Evolutionary conservation across 2,797 vertebrate species (phyloP), one percentile per base, ranked within the genome.

Genomic region (Brachyrhaphis roseni): DNA sequence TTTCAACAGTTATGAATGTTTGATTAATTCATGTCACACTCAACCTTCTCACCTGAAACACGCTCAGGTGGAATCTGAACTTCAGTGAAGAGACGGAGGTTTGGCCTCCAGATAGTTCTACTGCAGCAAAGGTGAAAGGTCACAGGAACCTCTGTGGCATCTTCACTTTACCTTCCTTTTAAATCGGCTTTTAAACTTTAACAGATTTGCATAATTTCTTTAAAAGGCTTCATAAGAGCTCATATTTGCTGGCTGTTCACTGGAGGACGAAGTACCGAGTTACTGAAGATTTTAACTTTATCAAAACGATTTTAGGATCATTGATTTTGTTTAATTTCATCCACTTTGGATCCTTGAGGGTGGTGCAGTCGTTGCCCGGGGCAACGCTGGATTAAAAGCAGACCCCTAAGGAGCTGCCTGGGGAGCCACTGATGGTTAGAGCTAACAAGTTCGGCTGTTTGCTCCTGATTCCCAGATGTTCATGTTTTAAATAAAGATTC

Each of bases 321-420:
- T 74, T 89, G 87, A 92, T 93, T 91, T 86, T 86, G 72, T 59
- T 87, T 88, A 84, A 86, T 91, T 84, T 86, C 73, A 80, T 81
- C 77, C 77, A 43, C 75, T 86, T 89, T 18, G 39, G 77, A 84
- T 15, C 74, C 78, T 90, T 78, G 34, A 74, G 84, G 81, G 82
- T 78, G 46, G 77, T 73, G 79, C 74, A 83, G 84, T 71, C 89
- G 41, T 76, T 86, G 91, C 92, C 89, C 81, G 66, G 79, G 90
- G 92, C 85, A 3, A 87, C 72, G 78, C 79, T 66, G 88, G 85
- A 92, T 93, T 90, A 90, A 93, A 94, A 92, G 85, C 82, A 85
- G 55, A 74, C 88, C 91, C 92, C 89, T 66, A 1, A 90, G 93
- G 91, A 87, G 6, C 76, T 64, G 86, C 92, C 87, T 74, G 78